phyloP scores from a whole-genome alignment of 2,113 vertebrate genomes.

The Myrmecophaga tridactyla region DNA sequence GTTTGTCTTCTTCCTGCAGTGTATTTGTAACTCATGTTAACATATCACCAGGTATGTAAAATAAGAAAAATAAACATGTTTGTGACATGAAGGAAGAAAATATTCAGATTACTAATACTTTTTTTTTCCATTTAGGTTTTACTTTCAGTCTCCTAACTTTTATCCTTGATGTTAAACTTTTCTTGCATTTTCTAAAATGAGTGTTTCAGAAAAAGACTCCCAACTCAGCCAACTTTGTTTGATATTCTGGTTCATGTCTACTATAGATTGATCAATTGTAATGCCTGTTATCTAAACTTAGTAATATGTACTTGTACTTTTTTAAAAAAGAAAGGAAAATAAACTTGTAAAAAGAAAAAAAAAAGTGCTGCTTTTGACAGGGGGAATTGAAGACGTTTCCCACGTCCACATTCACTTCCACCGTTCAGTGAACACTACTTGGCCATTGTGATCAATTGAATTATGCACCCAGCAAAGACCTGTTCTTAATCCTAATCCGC shows the following conservation, averaged over 20 bases:
- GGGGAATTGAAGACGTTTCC: background rate
- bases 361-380: background rate
- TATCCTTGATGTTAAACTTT: background rate
- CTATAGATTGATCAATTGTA: background rate
- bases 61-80: background rate
- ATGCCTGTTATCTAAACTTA: background rate
- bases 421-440: background rate
- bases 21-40: background rate
- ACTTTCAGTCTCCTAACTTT: background rate
- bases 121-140: background rate
- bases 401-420: background rate
- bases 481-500: too few species aligned
- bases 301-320: background rate
- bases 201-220: constrained; percentile 5
- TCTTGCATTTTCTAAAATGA: background rate
- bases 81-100: background rate
- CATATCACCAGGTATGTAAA: background rate
- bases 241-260: background rate
- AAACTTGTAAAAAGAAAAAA: background rate
- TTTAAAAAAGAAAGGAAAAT: constrained; percentile 12
- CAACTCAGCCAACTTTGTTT: background rate
- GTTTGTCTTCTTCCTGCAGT: background rate
- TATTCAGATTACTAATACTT: background rate
- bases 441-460: too few species aligned
- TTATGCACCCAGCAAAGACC: too few species aligned